Evolutionary conservation across 2,797 vertebrate genomes (phyloP), one percentile per base, ranked within the genome.

Genomic region (Cottoperca gobio): DNA sequence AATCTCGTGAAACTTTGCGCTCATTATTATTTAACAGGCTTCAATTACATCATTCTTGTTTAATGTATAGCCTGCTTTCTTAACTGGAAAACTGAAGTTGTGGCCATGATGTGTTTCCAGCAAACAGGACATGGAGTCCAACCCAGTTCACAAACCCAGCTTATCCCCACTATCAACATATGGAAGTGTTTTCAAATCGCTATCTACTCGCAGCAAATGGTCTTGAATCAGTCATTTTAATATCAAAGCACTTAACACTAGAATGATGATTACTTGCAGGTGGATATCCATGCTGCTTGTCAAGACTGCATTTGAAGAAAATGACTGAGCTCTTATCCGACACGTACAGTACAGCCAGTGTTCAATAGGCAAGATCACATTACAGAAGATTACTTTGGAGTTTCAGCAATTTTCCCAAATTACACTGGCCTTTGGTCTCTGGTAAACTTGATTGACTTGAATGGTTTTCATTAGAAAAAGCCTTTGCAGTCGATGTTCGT

Each of bases 171-270:
- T 88, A 92, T 93, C 86, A 88, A 71, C 95, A 95, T 91, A 62
- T 95, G 95, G 95, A 89, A 95, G 81, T 86, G 80, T 49, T 95
- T 95, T 89, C 67, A 70, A 86, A 89, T 89, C 83, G 87, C 90
- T 93, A 93, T 94, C 91, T 93, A 81, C 87, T 76, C 86, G 89
- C 91, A 92, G 89, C 91, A 92, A 94, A 94, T 90, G 85, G 87
- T 88, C 93, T 93, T 91, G 94, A 95, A 95, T 93, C 89, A 95
- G 90, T 95, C 90, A 94, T 95, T 94, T 93, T 94, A 94, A 94
- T 95, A 95, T 95, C 95, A 95, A 95, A 95, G 93, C 92, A 94
- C 93, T 95, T 95, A 94, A 95, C 93, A 94, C 93, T 89, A 91
- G 90, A 91, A 93, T 91, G 91, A 90, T 94, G 94, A 96, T 95